Percentiles rank a stretch among this genome's conserved stretches.
Evolutionary conservation across 2,888 invertebrate genomes (phyloP).

Genomic region (Noctua janthina): DNA sequence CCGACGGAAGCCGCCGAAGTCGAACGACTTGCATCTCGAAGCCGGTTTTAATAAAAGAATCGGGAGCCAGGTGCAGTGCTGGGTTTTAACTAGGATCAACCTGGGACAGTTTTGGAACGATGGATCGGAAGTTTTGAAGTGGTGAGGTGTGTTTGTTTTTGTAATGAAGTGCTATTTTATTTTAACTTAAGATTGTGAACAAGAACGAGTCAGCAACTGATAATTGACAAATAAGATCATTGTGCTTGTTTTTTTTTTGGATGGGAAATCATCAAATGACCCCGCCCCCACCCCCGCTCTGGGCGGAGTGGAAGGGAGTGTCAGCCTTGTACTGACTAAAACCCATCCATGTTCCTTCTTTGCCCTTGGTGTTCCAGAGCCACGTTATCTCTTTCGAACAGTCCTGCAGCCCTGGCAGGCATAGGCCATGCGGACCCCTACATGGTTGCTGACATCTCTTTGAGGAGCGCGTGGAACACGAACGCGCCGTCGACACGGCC

Average conservation of each 20-base stretch:
- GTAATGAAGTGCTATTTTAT: neutral
- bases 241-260: neutral
- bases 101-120: constrained; percentile 9
- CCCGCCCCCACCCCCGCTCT: no score
- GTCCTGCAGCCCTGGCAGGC: no score
- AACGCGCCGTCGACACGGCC: no score
- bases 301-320: no score
- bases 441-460: no score
- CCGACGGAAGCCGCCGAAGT: constrained; percentile 62
- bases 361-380: no score
- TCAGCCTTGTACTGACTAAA: no score
- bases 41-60: constrained; percentile 60
- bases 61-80: constrained; percentile 48
- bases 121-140: constrained; percentile 5
- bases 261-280: no score
- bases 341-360: no score
- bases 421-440: no score
- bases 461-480: no score
- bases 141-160: neutral
- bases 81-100: constrained; percentile 32
- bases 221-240: neutral
- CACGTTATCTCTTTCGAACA: no score
- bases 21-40: constrained; percentile 57
- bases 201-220: neutral
- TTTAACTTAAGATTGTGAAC: neutral